Percentiles rank a stretch among this genome's conserved stretches.
phyloP scores from a whole-genome alignment of 2,797 vertebrate genomes.

The Epinephelus malabaricus region DNA sequence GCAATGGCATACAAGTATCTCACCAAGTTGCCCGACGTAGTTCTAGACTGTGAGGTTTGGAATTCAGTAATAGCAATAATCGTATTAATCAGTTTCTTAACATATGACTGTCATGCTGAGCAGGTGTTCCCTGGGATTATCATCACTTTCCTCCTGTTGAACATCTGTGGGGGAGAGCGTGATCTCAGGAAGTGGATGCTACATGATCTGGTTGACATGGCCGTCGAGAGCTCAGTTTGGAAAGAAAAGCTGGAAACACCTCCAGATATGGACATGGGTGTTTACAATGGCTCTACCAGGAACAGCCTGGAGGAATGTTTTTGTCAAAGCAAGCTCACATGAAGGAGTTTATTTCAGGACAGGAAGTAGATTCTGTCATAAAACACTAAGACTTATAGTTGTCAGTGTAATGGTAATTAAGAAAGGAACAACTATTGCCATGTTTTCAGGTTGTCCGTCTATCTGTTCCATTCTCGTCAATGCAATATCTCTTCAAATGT shows the following conservation, averaged over 20 bases:
- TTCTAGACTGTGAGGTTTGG: background rate
- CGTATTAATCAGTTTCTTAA: slow-evolving; percentile 15
- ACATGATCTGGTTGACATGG: slow-evolving; percentile 2
- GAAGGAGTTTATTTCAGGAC: slow-evolving; percentile 29
- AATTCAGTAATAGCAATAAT: slow-evolving; percentile 10
- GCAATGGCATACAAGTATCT: background rate
- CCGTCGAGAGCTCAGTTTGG: background rate
- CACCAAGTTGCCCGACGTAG: background rate
- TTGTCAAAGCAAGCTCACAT: background rate
- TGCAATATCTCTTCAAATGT: too few relatives aligned
- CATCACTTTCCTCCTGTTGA: background rate
- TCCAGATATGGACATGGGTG: background rate
- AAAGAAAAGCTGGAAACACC: slow-evolving; percentile 4
- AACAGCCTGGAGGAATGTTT: slow-evolving; percentile 9
- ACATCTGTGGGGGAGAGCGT: slow-evolving; percentile 12
- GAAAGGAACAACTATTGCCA: too few relatives aligned
- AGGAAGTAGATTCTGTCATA: slow-evolving; percentile 33
- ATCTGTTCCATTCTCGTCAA: too few relatives aligned
- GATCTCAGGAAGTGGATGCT: slow-evolving; percentile 5
- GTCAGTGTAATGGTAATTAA: too few relatives aligned
- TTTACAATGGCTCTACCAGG: slow-evolving; percentile 40
- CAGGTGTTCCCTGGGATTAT: slow-evolving; percentile 33
- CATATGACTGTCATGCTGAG: background rate
- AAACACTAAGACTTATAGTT: too few relatives aligned
- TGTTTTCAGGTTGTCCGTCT: too few relatives aligned